A percentile compares a stretch with the other conserved stretches of the same genome.
phyloP scores from a whole-genome alignment of 1,140 invertebrate genomes.

The Lamellibrachia luymesi region DNA sequence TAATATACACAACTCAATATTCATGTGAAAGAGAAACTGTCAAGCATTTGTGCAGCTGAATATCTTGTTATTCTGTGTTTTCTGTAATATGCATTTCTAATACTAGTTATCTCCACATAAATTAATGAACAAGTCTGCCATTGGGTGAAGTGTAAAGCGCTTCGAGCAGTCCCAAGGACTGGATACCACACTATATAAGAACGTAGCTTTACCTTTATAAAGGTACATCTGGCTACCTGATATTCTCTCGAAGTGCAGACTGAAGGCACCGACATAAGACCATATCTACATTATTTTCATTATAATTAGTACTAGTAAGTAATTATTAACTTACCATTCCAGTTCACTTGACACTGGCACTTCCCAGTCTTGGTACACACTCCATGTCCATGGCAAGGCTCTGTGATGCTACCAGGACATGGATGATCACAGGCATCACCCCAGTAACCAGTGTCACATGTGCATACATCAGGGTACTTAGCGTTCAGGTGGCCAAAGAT shows the following conservation, averaged over 20 bases:
- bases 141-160: too few species aligned
- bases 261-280: not conserved
- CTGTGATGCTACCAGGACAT: conserved; percentile 31
- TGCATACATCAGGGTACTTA: conserved; percentile 23
- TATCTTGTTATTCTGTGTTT: not conserved
- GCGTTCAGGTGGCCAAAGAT: conserved; percentile 32
- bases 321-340: conserved; percentile 15
- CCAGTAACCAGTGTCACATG: conserved; percentile 34
- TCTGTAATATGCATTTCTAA: not conserved
- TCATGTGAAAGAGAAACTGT: not conserved
- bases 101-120: not conserved
- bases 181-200: too few species aligned
- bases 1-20: too few species aligned
- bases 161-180: too few species aligned
- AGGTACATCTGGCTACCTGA: not conserved
- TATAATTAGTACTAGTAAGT: not conserved
- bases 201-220: not conserved
- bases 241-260: not conserved
- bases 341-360: conserved; percentile 34
- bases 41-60: too few species aligned
- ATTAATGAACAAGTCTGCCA: not conserved
- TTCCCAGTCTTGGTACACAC: conserved; percentile 30
- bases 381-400: conserved; percentile 32
- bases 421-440: conserved; percentile 29
- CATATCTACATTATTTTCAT: not conserved